phyloP scores from a whole-genome alignment of 2,113 vertebrate species.

The Piliocolobus tephrosceles region DNA sequence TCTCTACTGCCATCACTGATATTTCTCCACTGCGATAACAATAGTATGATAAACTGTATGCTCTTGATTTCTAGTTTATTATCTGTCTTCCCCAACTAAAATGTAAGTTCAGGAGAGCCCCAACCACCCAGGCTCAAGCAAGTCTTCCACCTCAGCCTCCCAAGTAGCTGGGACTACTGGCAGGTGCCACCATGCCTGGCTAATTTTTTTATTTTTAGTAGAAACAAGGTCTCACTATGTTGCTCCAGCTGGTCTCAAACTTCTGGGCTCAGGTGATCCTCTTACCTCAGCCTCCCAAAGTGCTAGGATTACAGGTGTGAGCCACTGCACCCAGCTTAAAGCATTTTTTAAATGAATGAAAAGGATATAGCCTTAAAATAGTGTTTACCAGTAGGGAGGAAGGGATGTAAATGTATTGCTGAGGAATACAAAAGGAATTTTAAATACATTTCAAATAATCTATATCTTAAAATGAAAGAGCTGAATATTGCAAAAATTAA shows the following conservation, averaged over 20 bases:
- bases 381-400: neutral
- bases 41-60: neutral
- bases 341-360: neutral
- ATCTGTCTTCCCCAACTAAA: neutral
- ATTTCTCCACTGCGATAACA: neutral
- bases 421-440: neutral
- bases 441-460: neutral
- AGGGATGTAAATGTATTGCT: neutral
- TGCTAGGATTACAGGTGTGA: no score
- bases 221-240: no score
- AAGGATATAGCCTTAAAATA: neutral
- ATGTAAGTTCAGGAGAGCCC: neutral
- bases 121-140: neutral
- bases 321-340: neutral
- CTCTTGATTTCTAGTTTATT: neutral
- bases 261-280: no score
- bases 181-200: neutral
- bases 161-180: neutral
- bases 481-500: neutral
- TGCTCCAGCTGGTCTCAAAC: no score
- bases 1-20: neutral
- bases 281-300: no score
- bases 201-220: neutral
- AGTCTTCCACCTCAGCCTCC: neutral
- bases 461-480: neutral